Evolutionary conservation across 2,888 invertebrate genomes (phyloP).

Genomic region (Clostera curtula): DNA sequence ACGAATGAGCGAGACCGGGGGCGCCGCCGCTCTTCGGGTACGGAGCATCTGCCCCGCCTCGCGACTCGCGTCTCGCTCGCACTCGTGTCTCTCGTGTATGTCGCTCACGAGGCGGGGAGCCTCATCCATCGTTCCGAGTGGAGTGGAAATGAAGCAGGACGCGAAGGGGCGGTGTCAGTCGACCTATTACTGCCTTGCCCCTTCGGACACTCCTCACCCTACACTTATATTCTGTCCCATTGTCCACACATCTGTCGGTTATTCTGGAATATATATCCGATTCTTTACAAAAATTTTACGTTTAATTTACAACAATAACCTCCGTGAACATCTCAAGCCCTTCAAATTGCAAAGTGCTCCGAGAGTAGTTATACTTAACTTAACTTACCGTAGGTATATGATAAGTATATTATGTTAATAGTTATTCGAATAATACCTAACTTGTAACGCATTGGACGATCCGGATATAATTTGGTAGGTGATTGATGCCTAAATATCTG

Average conservation of each 20-base stretch:
- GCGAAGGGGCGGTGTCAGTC: constrained; percentile 30
- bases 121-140: constrained; percentile 7
- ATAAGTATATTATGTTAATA: too few species aligned
- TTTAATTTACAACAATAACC: too few species aligned
- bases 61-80: constrained; percentile 25
- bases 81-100: constrained; percentile 5
- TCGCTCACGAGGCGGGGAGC: constrained; percentile 21
- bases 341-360: too few species aligned
- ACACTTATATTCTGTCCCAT: constrained; percentile 35
- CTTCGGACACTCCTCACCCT: constrained; percentile 37
- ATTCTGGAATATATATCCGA: constrained; percentile 11
- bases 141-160: constrained; percentile 30
- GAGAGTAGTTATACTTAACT: too few species aligned
- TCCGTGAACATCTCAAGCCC: too few species aligned
- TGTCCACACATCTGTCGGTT: constrained; percentile 40
- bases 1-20: constrained; percentile 64
- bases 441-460: too few species aligned
- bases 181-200: constrained; percentile 27
- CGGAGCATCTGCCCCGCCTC: constrained; percentile 37
- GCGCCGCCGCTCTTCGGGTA: constrained; percentile 35
- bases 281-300: too few species aligned
- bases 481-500: too few species aligned
- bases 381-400: too few species aligned
- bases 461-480: too few species aligned
- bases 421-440: too few species aligned